These are phyloP conservation scores for Mastigias papua DNA, from an alignment of 30 jellyfish, hydroid and myxozoan species.

Conservation along the genomic window DNA sequence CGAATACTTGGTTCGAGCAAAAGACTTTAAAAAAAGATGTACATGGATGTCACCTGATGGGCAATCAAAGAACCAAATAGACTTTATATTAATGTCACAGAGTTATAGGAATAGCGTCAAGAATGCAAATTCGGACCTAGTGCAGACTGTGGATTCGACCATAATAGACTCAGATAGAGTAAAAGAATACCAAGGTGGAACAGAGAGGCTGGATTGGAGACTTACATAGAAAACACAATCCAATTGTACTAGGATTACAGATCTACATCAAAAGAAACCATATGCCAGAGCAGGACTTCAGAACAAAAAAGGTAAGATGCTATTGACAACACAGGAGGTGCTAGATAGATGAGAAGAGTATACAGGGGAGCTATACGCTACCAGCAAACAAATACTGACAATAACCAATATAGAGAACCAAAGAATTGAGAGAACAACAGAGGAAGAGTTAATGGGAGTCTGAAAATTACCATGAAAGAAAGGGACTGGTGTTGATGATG, in stretches of 20 bases:
- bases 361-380: neutral
- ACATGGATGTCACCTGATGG: constrained; percentile 5
- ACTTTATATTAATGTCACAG: neutral
- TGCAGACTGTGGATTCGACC: constrained; percentile 16
- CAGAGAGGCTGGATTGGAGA: neutral
- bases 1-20: constrained; percentile 50
- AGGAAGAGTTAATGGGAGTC: constrained; percentile 19
- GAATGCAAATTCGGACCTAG: constrained; percentile 2
- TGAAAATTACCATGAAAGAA: neutral
- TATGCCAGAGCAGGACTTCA: neutral
- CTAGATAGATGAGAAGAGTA: neutral
- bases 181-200: neutral
- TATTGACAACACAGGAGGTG: neutral
- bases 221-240: neutral
- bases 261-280: neutral
- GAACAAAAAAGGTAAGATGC: neutral
- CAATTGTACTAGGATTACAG: neutral
- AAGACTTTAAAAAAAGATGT: neutral
- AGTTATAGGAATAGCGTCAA: constrained; percentile 5
- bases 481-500: constrained; percentile 34
- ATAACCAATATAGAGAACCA: neutral
- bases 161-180: neutral
- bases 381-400: neutral
- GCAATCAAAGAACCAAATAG: constrained; percentile 5
- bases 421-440: neutral